Evolutionary conservation across 2,888 invertebrate genomes (phyloP).

Genomic region (Caenorhabditis sulstoni): DNA sequence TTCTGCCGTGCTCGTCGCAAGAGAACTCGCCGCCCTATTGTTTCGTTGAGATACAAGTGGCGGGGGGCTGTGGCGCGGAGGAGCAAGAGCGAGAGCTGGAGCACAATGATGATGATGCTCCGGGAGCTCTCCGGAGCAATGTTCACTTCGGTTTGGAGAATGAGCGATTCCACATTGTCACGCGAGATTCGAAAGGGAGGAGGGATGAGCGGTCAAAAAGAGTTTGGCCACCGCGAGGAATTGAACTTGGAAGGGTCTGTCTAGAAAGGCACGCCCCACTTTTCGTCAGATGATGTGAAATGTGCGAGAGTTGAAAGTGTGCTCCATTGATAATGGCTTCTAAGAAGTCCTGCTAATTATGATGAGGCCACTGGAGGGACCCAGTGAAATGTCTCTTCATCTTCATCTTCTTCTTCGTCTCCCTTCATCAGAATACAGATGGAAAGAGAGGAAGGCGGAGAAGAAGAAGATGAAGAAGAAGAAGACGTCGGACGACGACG

Average conservation of each 20-base stretch:
- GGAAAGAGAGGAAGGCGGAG: not conserved
- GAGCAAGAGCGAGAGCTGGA: slow-evolving; percentile 7
- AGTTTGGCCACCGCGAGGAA: too few species aligned
- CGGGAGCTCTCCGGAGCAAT: slow-evolving; percentile 9
- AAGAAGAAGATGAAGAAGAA: slow-evolving; percentile 27
- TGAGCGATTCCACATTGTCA: slow-evolving; percentile 42
- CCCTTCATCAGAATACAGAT: not conserved
- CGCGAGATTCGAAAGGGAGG: slow-evolving; percentile 9
- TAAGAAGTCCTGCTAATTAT: too few species aligned
- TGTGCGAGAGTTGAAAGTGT: not conserved
- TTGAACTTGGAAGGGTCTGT: too few species aligned
- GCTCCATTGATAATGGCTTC: too few species aligned
- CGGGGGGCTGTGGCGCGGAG: not conserved
- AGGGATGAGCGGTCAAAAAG: not conserved
- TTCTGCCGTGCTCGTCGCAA: too few species aligned
- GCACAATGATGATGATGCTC: not conserved
- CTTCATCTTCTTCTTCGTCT: too few species aligned
- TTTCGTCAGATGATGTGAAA: slow-evolving; percentile 3
- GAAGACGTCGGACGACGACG: slow-evolving; percentile 12
- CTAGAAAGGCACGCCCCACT: too few species aligned
- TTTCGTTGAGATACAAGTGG: slow-evolving; percentile 23
- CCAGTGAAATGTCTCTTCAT: not conserved
- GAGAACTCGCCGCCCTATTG: slow-evolving; percentile 1
- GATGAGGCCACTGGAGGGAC: not conserved
- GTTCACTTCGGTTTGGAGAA: slow-evolving; percentile 10